Evolutionary conservation across 2,113 vertebrate genomes (phyloP), one percentile per base, ranked within the genome.

Genomic region (Lophochroa leadbeateri): DNA sequence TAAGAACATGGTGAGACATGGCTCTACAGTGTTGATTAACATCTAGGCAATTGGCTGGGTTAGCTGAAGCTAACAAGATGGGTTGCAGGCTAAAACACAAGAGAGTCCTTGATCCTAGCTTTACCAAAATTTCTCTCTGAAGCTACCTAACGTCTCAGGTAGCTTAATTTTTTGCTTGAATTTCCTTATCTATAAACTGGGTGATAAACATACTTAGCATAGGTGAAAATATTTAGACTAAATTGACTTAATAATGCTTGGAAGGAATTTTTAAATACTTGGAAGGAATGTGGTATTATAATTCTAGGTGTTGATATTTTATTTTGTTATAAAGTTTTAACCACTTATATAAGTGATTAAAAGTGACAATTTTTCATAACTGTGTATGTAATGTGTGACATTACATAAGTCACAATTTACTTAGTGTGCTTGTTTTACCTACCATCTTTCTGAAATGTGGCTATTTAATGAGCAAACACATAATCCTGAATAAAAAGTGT

Each of bases 201-300:
- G 4, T 47, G 24, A 15, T 11, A 88, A 86, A 63, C 14, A 33
- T 5, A 5, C 9, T 67, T 76, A 2, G 0, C 1, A n/a, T 4
- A 55, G 11, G 21, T 50, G 23, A 63, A 50, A 9, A 39, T 35
- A 50, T 70, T 53, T 41, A 35, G 27, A 13, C 9, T 18, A 43
- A 47, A 53, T 4, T 43, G 39, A 43, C 19, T 69, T n/a, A 29
- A 5, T 10, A 63, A 55, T 14, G 9, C 4, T 41, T 41, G 41
- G 41, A 41, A 41, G 41, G 41, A 41, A 43, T 43, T 75, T 84
- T 68, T 29, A 46, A 78, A 50, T 25, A 50, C 5, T 13, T n/a
- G 13, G 67, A 77, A 53, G 2, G 9, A 64, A 43, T 5, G 5
- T 6, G 25, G 25, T 25, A 3, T 47, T 50, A 7, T 33, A 69